phyloP scores from a whole-genome alignment of 1,140 invertebrate species.

The Bactericera cockerelli region DNA sequence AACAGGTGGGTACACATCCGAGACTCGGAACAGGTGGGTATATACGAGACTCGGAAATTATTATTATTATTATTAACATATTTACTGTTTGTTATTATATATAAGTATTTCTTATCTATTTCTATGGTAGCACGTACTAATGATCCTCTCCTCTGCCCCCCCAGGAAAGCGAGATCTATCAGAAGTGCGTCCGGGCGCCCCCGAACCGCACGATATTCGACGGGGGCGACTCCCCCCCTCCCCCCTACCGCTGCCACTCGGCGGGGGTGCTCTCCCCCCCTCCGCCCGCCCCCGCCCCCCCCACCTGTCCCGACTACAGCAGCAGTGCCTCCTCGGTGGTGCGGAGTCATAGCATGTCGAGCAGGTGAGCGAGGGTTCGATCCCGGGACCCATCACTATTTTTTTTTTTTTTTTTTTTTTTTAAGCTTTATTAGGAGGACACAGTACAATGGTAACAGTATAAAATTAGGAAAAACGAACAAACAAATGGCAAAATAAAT shows the following conservation, averaged over 20 bases:
- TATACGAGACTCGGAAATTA: too few relatives aligned
- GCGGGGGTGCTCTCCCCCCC: neutral
- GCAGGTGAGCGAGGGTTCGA: neutral
- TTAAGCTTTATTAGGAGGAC: too few relatives aligned
- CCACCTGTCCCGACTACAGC: neutral
- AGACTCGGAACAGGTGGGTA: too few relatives aligned
- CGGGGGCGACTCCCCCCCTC: neutral
- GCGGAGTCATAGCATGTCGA: constrained; percentile 1
- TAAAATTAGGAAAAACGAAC: too few relatives aligned
- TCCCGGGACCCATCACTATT: too few relatives aligned
- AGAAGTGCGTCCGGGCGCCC: constrained; percentile 49
- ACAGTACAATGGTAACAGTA: too few relatives aligned
- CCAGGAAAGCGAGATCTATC: constrained; percentile 48
- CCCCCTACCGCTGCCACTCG: neutral
- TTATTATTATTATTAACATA: too few relatives aligned
- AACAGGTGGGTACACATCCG: too few relatives aligned
- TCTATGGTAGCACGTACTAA: constrained; percentile 23
- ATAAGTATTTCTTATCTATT: constrained; percentile 28
- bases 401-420: too few relatives aligned
- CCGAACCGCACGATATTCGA: constrained; percentile 47
- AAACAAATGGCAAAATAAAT: too few relatives aligned
- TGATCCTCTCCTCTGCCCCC: constrained; percentile 33
- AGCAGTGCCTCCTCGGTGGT: neutral
- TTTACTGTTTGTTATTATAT: too few relatives aligned
- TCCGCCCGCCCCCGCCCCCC: neutral